phyloP scores from a whole-genome alignment of 2,113 vertebrate species.

The Tor tambroides region DNA sequence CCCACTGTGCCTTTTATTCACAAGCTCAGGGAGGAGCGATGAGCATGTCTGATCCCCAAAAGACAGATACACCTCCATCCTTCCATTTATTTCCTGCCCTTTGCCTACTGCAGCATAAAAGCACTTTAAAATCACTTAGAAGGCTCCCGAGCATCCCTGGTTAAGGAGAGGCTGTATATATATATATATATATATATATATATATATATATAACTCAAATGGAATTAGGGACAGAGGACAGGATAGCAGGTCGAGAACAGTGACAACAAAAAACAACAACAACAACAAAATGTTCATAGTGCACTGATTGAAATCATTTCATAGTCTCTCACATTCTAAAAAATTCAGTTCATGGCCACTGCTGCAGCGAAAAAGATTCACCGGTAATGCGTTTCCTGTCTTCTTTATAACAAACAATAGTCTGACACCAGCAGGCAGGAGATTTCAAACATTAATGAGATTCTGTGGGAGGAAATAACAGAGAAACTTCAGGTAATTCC shows the following conservation, averaged over 20 bases:
- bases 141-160: constrained; percentile 10
- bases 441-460: constrained; percentile 49
- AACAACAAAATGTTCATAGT: not conserved
- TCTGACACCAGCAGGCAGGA: constrained; percentile 23
- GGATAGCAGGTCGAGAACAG: constrained; percentile 28
- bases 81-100: constrained; percentile 29
- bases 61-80: not conserved
- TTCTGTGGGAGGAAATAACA: constrained; percentile 38
- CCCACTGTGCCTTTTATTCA: not conserved
- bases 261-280: not conserved
- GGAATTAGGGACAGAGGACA: not conserved
- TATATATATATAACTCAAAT: not conserved
- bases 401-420: constrained; percentile 20
- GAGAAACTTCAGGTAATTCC: constrained; percentile 40
- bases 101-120: constrained; percentile 50
- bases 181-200: no score
- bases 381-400: not conserved
- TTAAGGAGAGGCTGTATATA: not conserved
- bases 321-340: not conserved
- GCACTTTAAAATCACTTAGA: constrained; percentile 58
- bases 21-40: not conserved
- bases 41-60: constrained; percentile 26
- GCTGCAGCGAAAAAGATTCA: not conserved
- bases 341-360: not conserved
- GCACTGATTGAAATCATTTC: not conserved